Evolutionary conservation across 2,888 invertebrate genomes (phyloP).

Genomic region (Metacarcinus magister): DNA sequence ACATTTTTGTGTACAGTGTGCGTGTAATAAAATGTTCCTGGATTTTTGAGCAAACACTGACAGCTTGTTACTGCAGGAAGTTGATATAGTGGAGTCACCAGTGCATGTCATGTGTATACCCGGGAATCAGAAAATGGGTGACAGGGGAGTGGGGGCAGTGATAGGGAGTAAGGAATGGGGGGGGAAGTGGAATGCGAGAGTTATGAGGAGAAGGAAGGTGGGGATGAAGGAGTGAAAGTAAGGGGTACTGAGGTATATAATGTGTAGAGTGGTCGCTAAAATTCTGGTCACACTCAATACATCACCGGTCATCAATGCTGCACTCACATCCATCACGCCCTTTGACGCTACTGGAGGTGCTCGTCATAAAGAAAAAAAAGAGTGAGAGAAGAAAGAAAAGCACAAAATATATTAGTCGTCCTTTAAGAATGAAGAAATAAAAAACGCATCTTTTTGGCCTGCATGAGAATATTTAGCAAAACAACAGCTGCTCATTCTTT

Average conservation of each 20-base stretch:
- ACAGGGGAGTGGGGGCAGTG: background rate
- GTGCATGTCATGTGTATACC: background rate
- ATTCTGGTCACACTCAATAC: background rate
- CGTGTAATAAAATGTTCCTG: background rate
- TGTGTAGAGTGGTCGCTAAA: background rate
- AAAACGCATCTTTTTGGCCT: background rate
- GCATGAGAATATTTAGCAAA: background rate
- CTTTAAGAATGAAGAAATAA: background rate
- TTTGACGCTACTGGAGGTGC: background rate
- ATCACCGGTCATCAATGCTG: background rate
- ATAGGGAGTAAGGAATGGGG: background rate
- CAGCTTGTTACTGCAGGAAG: conserved; percentile 7
- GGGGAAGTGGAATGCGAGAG: background rate
- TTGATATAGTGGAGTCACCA: background rate
- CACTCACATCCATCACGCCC: background rate
- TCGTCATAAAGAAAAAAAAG: background rate
- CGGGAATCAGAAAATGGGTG: background rate
- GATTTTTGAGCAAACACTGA: conserved; percentile 26
- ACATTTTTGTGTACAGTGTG: conserved; percentile 8
- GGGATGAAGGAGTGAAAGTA: too few relatives aligned
- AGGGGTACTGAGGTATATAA: too few relatives aligned
- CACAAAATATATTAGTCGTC: background rate
- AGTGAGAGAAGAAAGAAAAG: background rate
- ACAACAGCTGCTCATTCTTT: background rate
- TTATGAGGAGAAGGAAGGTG: background rate